A percentile compares a stretch with the other conserved stretches of the same genome.
These are phyloP conservation scores for Bombus confusus DNA, from an alignment of 1,140 invertebrate genomes.

Conservation along the genomic window DNA sequence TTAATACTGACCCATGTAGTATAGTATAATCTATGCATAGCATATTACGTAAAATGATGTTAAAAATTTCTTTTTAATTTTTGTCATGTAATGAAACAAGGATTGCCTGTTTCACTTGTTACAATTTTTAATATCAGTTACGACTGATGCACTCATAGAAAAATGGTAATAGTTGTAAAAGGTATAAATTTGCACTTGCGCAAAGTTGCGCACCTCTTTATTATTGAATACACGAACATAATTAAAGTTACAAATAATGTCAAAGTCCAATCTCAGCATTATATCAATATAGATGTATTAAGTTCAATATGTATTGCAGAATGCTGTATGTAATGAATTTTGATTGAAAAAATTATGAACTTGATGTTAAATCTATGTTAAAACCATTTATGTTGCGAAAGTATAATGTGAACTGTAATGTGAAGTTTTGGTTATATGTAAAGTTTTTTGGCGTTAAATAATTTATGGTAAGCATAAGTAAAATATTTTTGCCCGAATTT, in stretches of 20 bases:
- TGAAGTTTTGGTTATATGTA: conserved; percentile 37
- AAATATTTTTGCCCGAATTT: conserved; percentile 31
- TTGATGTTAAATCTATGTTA: conserved; percentile 1
- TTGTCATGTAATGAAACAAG: neutral
- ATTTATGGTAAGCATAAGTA: conserved; percentile 20
- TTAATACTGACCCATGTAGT: conserved; percentile 2
- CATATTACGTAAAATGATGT: neutral
- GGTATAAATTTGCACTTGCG: conserved; percentile 4
- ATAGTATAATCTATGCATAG: conserved; percentile 10
- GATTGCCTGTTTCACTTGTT: conserved; percentile 19
- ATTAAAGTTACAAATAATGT: conserved; percentile 23
- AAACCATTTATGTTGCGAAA: conserved; percentile 3
- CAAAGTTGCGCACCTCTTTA: conserved; percentile 4
- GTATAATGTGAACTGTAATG: conserved; percentile 27
- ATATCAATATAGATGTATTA: conserved; percentile 12
- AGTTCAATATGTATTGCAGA: conserved; percentile 19
- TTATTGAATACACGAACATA: neutral
- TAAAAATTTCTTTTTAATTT: neutral
- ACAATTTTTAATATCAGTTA: conserved; percentile 32
- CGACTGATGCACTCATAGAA: neutral
- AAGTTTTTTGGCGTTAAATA: conserved; percentile 8
- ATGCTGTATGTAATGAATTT: conserved; percentile 1
- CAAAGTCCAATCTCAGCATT: conserved; percentile 13
- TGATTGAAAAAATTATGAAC: neutral
- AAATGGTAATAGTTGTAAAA: neutral